Conservation (phyloP, 1,140 invertebrate genomes). For the Panonychus citri region DNA sequence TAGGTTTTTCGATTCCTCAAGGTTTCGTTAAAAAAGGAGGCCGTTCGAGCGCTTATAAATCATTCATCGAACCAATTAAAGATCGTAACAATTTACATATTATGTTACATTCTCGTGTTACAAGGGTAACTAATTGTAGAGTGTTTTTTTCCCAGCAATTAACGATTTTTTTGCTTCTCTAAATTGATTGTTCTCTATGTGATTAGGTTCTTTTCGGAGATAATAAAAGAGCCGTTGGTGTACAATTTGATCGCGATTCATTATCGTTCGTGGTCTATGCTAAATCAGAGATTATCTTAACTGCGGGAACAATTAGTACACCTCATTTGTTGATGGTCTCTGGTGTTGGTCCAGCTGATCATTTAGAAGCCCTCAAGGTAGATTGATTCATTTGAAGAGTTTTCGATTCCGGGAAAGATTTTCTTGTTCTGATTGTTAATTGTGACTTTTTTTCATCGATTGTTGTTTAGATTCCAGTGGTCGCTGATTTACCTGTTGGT, state of each 20-base stretch:
- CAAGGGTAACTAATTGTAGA: constrained; percentile 27
- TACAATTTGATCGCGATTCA: constrained; percentile 39
- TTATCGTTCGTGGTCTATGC: constrained; percentile 30
- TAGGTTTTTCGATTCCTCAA: constrained; percentile 32
- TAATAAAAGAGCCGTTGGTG: constrained; percentile 41
- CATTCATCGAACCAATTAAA: constrained; percentile 57
- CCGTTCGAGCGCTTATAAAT: constrained; percentile 67
- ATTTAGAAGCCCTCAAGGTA: constrained; percentile 25
- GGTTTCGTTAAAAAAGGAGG: constrained; percentile 63
- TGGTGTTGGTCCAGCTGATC: constrained; percentile 40
- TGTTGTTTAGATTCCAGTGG: constrained; percentile 16
- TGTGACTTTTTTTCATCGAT: constrained; percentile 15
- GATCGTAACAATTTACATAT: constrained; percentile 60
- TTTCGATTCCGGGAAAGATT: too few species aligned
- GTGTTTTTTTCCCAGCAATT: too few species aligned
- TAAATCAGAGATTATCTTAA: constrained; percentile 45
- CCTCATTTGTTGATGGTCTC: constrained; percentile 14
- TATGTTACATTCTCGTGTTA: constrained; percentile 59
- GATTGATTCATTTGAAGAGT: neutral
- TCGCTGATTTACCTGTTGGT: constrained; percentile 25
- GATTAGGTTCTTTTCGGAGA: constrained; percentile 23
- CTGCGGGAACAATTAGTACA: constrained; percentile 40
- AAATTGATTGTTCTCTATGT: too few species aligned
- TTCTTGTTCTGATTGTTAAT: neutral
- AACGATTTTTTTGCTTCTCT: too few species aligned